Evolutionary conservation across 2,888 invertebrate genomes (phyloP).

Genomic region (Acrocyrtus sp.): DNA sequence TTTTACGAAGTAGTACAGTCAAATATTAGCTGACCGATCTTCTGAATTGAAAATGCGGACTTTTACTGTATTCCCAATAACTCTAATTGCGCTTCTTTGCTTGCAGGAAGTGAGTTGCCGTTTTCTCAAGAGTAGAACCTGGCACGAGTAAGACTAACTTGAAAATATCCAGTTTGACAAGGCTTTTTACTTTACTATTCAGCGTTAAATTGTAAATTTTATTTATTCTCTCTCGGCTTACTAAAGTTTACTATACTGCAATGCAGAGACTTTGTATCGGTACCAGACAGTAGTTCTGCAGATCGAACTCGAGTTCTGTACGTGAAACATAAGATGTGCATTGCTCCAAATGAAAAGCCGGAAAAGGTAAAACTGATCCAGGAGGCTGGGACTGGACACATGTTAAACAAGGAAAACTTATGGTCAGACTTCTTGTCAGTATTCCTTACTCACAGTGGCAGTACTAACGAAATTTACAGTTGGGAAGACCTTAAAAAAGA

Average conservation of each 20-base stretch:
- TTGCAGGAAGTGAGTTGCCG: background rate
- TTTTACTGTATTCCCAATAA: too few relatives aligned
- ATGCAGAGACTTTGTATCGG: conserved; percentile 14
- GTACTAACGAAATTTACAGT: conserved; percentile 14
- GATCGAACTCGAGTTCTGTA: conserved; percentile 14
- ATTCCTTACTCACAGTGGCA: conserved; percentile 12
- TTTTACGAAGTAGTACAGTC: too few relatives aligned
- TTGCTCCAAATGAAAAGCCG: conserved; percentile 17
- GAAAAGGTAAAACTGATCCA: background rate
- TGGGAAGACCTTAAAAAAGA: conserved; percentile 10
- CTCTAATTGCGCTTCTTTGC: too few relatives aligned
- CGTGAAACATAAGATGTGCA: conserved; percentile 15
- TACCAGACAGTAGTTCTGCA: background rate
- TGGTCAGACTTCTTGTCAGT: conserved; percentile 23
- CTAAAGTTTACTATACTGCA: too few relatives aligned
- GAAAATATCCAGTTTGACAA: background rate
- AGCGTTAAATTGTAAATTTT: background rate
- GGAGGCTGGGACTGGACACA: background rate
- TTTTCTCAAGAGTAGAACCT: conserved; percentile 27
- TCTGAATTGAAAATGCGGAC: too few relatives aligned
- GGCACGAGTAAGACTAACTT: conserved; percentile 29
- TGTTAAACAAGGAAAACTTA: background rate
- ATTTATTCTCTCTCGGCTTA: background rate
- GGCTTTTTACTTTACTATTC: background rate
- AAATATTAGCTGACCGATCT: too few relatives aligned